Percentiles rank a stretch among this genome's conserved stretches.
These are phyloP conservation scores for Pseudomyrmex dendroicus DNA, from an alignment of 1,140 invertebrate genomes.

Conservation along the genomic window DNA sequence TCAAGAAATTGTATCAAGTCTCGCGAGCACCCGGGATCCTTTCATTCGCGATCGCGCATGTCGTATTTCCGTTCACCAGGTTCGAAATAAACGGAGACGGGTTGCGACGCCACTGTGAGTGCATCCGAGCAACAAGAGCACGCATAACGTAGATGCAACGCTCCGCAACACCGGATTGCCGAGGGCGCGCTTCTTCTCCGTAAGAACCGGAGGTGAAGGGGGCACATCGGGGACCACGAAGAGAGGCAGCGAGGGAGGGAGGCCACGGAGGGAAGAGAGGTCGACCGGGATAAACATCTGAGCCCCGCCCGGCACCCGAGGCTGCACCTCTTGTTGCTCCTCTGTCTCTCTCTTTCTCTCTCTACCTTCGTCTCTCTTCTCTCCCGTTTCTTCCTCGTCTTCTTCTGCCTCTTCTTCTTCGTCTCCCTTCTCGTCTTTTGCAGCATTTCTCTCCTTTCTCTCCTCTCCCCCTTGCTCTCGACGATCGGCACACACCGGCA, in stretches of 20 bases:
- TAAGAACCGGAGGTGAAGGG: slow-evolving; percentile 75
- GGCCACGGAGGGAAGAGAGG: slow-evolving; percentile 80
- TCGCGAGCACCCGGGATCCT: not conserved
- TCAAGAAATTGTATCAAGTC: not conserved
- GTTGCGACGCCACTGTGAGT: slow-evolving; percentile 81
- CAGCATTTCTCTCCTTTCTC: slow-evolving; percentile 56
- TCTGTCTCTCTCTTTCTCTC: slow-evolving; percentile 74
- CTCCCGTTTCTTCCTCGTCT: slow-evolving; percentile 64
- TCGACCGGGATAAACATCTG: slow-evolving; percentile 85
- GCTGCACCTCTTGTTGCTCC: slow-evolving; percentile 81
- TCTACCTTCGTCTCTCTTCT: slow-evolving; percentile 76
- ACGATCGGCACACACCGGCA: slow-evolving; percentile 47
- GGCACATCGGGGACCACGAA: slow-evolving; percentile 71
- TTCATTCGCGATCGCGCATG: slow-evolving; percentile 23
- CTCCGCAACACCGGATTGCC: slow-evolving; percentile 79
- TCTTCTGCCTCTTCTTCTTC: slow-evolving; percentile 65
- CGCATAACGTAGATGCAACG: slow-evolving; percentile 80
- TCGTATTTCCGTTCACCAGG: slow-evolving; percentile 48
- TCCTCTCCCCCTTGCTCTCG: slow-evolving; percentile 47
- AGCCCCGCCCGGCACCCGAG: slow-evolving; percentile 84
- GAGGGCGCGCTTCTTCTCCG: slow-evolving; percentile 79
- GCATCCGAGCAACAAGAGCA: slow-evolving; percentile 80
- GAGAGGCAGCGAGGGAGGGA: slow-evolving; percentile 68
- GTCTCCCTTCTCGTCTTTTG: slow-evolving; percentile 52
- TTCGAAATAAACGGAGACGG: slow-evolving; percentile 49